Conservation (phyloP, 2,888 invertebrate species). For the Scelioninae gen. 1 region DNA sequence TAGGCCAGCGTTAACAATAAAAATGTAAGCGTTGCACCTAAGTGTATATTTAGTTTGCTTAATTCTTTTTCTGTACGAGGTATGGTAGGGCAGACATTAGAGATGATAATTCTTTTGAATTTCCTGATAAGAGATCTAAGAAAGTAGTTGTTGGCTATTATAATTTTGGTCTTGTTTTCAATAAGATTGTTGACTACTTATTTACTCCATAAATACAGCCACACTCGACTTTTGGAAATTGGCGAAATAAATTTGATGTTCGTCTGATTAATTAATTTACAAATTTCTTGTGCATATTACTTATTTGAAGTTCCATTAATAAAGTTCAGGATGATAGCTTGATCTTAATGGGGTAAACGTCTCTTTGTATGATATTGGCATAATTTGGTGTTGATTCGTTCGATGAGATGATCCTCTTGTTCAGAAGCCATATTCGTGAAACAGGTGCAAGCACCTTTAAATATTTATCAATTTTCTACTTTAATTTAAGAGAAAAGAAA, state of each 20-base stretch:
- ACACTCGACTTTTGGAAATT: constrained; percentile 38
- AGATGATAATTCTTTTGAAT: constrained; percentile 57
- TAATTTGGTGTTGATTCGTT: no score
- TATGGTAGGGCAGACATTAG: constrained; percentile 70
- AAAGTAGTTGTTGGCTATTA: background rate
- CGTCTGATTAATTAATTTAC: background rate
- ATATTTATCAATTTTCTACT: no score
- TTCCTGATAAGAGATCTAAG: constrained; percentile 59
- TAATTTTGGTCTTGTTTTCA: constrained; percentile 33
- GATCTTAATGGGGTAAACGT: background rate
- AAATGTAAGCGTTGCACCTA: no score
- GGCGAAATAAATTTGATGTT: background rate
- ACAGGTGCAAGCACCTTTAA: no score
- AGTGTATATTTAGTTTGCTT: no score
- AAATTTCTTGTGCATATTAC: background rate
- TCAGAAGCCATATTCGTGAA: no score
- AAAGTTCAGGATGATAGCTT: background rate
- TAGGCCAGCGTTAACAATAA: no score
- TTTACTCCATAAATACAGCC: constrained; percentile 35
- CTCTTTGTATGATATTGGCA: background rate
- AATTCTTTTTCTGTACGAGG: no score
- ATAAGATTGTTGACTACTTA: constrained; percentile 29
- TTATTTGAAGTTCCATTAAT: background rate
- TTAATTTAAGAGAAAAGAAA: no score
- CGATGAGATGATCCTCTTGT: no score